A percentile compares a stretch with the other conserved stretches of the same genome.
These are phyloP conservation scores for Echiichthys vipera DNA, from an alignment of 2,797 vertebrate species.

Conservation along the genomic window DNA sequence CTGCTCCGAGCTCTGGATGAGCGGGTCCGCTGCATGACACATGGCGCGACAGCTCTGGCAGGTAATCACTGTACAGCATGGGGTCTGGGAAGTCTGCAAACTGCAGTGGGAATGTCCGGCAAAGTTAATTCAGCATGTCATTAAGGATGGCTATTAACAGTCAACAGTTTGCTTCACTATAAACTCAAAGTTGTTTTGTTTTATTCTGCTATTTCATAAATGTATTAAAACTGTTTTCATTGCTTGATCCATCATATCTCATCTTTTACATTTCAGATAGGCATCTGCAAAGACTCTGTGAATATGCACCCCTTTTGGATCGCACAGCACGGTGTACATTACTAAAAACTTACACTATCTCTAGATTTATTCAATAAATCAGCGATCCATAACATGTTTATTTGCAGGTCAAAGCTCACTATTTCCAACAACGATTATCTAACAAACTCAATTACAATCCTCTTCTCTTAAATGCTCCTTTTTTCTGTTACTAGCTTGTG, in stretches of 20 bases:
- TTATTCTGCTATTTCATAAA: not conserved
- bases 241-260: not conserved
- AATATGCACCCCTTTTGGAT: not conserved
- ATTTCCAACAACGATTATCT: not conserved
- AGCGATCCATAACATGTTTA: not conserved
- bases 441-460: not conserved
- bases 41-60: constrained; percentile 89
- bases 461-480: not conserved
- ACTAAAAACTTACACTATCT: not conserved
- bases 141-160: not conserved
- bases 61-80: constrained; percentile 95
- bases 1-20: constrained; percentile 84
- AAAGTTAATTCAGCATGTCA: constrained; percentile 3
- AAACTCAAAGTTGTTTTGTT: not conserved
- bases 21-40: constrained; percentile 79
- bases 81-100: constrained; percentile 94
- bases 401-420: not conserved
- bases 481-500: not conserved
- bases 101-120: constrained; percentile 75
- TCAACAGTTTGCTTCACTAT: not conserved
- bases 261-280: not conserved
- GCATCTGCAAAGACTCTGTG: not conserved
- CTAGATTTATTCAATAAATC: not conserved
- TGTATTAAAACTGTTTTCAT: not conserved
- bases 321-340: not conserved